These are phyloP conservation scores for Mystacornis crossleyi DNA, from an alignment of 2,113 vertebrate genomes.

Conservation along the genomic window DNA sequence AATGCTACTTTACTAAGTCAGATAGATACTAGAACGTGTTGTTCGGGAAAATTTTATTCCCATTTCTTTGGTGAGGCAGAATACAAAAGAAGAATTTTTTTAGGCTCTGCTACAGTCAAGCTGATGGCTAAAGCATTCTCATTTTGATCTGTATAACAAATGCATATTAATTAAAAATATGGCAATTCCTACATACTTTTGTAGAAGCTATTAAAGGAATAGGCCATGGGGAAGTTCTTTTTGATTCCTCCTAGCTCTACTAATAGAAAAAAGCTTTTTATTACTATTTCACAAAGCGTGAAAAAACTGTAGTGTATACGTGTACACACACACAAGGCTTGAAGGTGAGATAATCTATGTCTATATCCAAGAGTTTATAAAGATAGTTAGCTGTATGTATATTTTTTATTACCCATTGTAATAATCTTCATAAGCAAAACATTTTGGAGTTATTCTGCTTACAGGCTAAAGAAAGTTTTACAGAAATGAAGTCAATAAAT, in stretches of 20 bases:
- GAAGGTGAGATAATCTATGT: neutral
- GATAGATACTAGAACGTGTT: neutral
- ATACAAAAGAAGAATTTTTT: constrained; percentile 9
- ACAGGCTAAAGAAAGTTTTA: neutral
- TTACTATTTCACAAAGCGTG: neutral
- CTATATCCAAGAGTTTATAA: neutral
- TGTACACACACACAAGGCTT: neutral
- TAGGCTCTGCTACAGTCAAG: constrained; percentile 13
- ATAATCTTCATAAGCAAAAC: neutral
- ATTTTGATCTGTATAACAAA: constrained; percentile 58
- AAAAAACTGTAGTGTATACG: neutral
- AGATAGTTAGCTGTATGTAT: neutral
- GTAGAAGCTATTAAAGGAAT: neutral
- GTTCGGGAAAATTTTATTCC: constrained; percentile 48
- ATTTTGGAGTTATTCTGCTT: neutral
- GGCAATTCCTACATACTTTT: neutral
- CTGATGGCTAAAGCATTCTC: constrained; percentile 31
- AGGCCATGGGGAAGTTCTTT: neutral
- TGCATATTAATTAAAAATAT: constrained; percentile 37
- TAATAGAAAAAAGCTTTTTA: neutral
- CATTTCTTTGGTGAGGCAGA: constrained; percentile 27
- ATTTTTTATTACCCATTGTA: neutral
- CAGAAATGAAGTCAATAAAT: neutral
- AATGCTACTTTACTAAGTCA: constrained; percentile 16
- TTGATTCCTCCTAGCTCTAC: neutral